Evolutionary conservation across 2,797 vertebrate genomes (phyloP).

Genomic region (Cossypha niveicapilla): DNA sequence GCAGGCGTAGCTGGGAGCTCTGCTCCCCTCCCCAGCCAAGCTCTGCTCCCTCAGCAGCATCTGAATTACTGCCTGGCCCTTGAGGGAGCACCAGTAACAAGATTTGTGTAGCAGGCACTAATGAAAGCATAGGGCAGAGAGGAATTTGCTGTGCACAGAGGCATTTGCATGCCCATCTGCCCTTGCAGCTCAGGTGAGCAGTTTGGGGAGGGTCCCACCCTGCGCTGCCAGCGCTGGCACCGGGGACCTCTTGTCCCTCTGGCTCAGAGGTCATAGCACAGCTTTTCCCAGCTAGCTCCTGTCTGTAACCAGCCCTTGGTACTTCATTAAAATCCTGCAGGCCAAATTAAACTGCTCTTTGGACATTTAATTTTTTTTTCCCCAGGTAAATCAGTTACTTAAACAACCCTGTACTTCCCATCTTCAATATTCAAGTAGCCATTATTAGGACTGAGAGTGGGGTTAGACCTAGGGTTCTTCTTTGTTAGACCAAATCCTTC

Average conservation of each 20-base stretch:
- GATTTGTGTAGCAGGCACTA: not conserved
- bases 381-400: not conserved
- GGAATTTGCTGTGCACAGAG: not conserved
- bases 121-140: not conserved
- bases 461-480: not conserved
- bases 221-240: not conserved
- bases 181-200: not conserved
- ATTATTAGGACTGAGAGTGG: not conserved
- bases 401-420: not conserved
- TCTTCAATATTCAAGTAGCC: not conserved
- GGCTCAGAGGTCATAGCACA: not conserved
- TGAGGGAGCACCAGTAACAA: not conserved
- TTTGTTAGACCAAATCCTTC: not conserved
- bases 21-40: not conserved
- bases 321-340: not conserved
- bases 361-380: not conserved
- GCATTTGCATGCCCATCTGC: not conserved
- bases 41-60: not conserved
- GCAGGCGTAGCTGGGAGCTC: not conserved
- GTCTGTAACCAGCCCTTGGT: not conserved
- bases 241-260: not conserved
- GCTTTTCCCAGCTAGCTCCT: not conserved
- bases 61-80: conserved; percentile 5
- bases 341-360: not conserved
- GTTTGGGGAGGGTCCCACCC: not conserved